These are phyloP conservation scores for Lates japonicus DNA, from an alignment of 2,797 vertebrate genomes.

Conservation along the genomic window DNA sequence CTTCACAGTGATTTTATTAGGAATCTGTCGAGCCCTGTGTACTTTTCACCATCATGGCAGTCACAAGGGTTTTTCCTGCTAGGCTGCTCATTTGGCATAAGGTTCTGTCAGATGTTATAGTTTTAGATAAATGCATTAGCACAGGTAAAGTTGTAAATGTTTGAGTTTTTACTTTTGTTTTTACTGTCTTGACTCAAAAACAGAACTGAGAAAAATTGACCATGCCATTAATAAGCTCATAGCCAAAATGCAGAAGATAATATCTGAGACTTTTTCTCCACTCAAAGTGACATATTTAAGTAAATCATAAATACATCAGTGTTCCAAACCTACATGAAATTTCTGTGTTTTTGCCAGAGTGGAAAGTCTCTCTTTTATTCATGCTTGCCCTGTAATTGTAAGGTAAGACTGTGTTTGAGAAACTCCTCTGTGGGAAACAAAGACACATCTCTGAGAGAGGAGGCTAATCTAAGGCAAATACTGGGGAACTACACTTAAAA, in stretches of 20 bases:
- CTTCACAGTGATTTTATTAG: background rate
- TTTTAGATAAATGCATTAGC: background rate
- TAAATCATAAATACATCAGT: background rate
- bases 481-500: constrained; percentile 28
- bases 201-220: background rate
- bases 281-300: background rate
- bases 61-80: no score
- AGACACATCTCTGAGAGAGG: constrained; percentile 15
- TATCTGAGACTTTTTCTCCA: background rate
- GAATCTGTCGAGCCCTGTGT: background rate
- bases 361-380: constrained; percentile 28
- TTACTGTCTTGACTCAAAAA: background rate
- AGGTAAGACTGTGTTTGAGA: constrained; percentile 11
- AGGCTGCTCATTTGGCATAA: background rate
- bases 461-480: constrained; percentile 54
- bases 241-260: background rate
- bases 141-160: background rate
- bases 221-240: background rate
- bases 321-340: background rate
- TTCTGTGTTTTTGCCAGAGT: background rate
- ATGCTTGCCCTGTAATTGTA: constrained; percentile 12
- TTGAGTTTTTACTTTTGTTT: background rate
- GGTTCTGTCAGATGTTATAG: background rate
- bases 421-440: constrained; percentile 41
- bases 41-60: no score